Conservation (phyloP, 2,113 vertebrate genomes). For the Macaca fascicularis region DNA sequence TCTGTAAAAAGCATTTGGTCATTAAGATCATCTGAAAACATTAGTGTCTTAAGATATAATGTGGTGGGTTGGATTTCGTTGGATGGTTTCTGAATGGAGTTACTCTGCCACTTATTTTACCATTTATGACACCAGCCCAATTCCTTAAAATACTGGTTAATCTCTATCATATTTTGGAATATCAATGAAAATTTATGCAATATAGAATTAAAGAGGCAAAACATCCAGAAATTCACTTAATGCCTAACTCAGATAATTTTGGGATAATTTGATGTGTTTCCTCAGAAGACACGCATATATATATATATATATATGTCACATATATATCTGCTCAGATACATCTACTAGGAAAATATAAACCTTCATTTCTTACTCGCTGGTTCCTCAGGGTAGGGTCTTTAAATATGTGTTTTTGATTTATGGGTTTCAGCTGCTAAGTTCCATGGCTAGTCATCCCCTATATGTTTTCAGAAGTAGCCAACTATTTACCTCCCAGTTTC, state of each 20-base stretch:
- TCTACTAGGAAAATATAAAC: neutral
- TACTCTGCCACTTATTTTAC: neutral
- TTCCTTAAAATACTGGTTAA: neutral
- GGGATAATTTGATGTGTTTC: neutral
- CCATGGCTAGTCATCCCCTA: neutral
- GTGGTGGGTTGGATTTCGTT: neutral
- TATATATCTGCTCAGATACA: neutral
- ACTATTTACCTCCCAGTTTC: neutral
- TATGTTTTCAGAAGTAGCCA: neutral
- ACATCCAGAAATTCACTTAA: neutral
- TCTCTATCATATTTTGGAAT: neutral
- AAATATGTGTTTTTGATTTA: neutral
- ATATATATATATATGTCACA: neutral
- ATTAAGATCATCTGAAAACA: neutral
- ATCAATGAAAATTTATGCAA: neutral
- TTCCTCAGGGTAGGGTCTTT: neutral
- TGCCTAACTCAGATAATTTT: neutral
- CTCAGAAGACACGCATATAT: rapidly evolving
- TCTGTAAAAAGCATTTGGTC: neutral
- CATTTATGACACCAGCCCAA: neutral
- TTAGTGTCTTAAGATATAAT: neutral
- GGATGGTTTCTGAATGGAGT: neutral
- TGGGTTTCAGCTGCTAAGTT: neutral
- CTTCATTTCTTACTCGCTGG: neutral
- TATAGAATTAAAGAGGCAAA: neutral